Percentiles rank a stretch among this genome's conserved stretches.
phyloP scores from a whole-genome alignment of 2,888 invertebrate species.

The Hydraecia micacea region DNA sequence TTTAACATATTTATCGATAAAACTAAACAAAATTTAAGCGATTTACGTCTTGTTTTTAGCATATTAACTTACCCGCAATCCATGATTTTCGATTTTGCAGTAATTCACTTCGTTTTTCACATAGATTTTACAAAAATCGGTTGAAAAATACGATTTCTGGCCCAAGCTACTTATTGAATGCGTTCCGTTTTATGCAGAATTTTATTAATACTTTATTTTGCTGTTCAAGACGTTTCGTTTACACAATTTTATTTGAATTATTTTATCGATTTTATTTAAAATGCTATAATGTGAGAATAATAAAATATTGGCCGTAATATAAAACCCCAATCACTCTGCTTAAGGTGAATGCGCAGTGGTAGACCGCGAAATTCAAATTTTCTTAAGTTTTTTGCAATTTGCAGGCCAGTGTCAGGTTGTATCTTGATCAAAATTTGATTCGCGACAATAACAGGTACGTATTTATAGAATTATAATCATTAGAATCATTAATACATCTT shows the following conservation, averaged over 20 bases:
- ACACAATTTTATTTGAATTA: background rate
- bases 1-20: slow-evolving; percentile 50
- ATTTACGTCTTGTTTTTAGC: background rate
- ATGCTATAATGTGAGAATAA: background rate
- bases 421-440: no score
- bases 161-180: slow-evolving; percentile 38
- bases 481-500: no score
- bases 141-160: slow-evolving; percentile 39
- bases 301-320: background rate
- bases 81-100: slow-evolving; percentile 68
- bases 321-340: background rate
- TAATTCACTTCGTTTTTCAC: slow-evolving; percentile 16
- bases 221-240: background rate
- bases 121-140: slow-evolving; percentile 33
- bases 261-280: no score
- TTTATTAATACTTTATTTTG: background rate
- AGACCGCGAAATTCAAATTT: no score
- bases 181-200: slow-evolving; percentile 56
- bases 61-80: slow-evolving; percentile 77
- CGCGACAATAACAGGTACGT: no score
- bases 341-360: no score
- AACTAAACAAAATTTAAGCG: slow-evolving; percentile 28
- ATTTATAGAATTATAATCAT: no score
- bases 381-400: no score
- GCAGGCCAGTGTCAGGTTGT: no score